Evolutionary conservation across 1,140 invertebrate species (phyloP).

Genomic region (Antheraea pernyi): DNA sequence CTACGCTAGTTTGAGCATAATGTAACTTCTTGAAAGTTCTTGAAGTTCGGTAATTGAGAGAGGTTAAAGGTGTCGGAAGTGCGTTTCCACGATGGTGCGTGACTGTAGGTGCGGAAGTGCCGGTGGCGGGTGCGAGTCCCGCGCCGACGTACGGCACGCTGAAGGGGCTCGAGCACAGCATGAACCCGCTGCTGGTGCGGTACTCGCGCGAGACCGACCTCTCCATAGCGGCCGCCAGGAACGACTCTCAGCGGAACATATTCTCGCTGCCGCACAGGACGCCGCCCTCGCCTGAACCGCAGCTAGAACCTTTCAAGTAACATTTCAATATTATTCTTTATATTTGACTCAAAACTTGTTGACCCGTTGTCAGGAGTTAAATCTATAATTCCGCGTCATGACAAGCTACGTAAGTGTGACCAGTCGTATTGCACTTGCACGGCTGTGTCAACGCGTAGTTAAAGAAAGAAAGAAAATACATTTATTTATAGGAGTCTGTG

Average conservation of each 20-base stretch:
- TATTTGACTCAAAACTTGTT: no score
- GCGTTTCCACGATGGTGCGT: no score
- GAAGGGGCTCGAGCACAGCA: conserved; percentile 92
- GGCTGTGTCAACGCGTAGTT: no score
- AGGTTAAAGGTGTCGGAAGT: not conserved
- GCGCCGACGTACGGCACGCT: conserved; percentile 86
- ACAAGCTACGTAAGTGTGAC: no score
- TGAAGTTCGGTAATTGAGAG: no score
- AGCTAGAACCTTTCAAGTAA: conserved; percentile 80
- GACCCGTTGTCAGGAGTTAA: no score
- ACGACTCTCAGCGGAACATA: conserved; percentile 81
- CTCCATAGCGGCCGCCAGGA: conserved; percentile 88
- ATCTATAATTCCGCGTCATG: no score
- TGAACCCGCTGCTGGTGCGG: conserved; percentile 93
- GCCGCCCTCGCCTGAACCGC: conserved; percentile 69
- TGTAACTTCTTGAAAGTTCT: no score
- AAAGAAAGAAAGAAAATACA: no score
- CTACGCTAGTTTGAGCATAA: no score
- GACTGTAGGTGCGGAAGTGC: conserved; percentile 59
- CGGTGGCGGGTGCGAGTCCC: conserved; percentile 80
- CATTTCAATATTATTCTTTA: conserved; percentile 22
- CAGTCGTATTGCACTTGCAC: no score
- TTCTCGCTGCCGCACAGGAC: conserved; percentile 67
- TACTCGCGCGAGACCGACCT: conserved; percentile 94
- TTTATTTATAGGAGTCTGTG: no score